Conservation (phyloP, 2,797 vertebrate species). For the Halcyon leucocephala region DNA sequence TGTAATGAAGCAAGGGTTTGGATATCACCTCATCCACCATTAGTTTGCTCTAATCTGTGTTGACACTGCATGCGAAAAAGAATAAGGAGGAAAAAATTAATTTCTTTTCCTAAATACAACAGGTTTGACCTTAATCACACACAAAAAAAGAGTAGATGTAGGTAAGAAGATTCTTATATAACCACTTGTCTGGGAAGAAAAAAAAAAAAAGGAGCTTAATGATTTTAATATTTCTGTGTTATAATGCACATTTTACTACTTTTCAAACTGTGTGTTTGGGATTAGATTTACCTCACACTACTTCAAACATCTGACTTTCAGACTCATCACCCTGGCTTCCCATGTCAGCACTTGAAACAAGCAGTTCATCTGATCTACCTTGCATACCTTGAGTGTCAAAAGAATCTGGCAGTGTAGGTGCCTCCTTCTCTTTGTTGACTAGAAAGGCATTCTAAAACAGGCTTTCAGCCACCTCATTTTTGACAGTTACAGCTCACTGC, state of each 20-base stretch:
- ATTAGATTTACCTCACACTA: neutral
- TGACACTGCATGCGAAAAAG: neutral
- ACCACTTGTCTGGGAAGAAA: neutral
- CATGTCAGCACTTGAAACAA: neutral
- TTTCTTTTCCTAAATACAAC: neutral
- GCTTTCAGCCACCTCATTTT: neutral
- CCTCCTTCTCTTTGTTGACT: neutral
- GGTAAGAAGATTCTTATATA: neutral
- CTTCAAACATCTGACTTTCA: neutral
- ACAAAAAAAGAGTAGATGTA: neutral
- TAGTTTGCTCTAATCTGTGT: neutral
- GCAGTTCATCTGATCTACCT: neutral
- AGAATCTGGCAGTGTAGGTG: neutral
- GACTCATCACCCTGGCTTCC: neutral
- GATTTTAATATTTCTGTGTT: neutral
- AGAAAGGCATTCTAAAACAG: neutral
- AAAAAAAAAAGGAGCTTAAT: neutral
- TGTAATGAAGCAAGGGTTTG: neutral
- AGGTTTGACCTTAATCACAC: neutral
- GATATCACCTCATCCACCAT: neutral
- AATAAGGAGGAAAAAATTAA: neutral
- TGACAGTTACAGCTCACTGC: neutral
- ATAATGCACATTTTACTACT: neutral
- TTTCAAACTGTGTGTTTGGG: neutral
- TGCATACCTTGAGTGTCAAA: neutral